Conservation (phyloP, 2,797 vertebrate genomes). For the Danio tinwini region DNA sequence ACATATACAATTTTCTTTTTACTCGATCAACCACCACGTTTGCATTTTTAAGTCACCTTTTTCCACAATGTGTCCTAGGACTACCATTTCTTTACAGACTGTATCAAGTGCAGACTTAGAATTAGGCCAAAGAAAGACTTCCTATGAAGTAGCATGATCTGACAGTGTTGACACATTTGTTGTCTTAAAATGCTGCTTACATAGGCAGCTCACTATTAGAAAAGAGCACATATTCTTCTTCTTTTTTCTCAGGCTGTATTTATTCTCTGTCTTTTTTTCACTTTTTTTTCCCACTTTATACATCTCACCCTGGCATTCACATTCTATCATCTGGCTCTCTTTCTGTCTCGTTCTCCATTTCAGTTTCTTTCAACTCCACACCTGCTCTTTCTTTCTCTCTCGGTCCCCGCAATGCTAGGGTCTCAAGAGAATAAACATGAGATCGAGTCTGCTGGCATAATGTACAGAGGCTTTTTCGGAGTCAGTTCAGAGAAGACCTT, state of each 20-base stretch:
- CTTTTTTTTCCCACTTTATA: not conserved
- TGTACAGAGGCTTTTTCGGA: conserved; percentile 40
- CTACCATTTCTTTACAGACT: not conserved
- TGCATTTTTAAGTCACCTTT: not conserved
- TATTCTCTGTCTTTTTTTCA: not conserved
- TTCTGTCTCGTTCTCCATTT: conserved; percentile 34
- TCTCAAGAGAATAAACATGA: conserved; percentile 53
- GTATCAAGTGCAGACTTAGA: not conserved
- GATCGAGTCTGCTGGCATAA: conserved; percentile 29
- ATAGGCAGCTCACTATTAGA: not conserved
- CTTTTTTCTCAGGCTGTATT: conserved; percentile 2
- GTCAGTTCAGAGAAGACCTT: conserved; percentile 53
- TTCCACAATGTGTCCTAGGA: not conserved
- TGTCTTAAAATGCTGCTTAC: not conserved
- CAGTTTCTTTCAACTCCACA: conserved; percentile 13
- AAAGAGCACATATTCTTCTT: not conserved
- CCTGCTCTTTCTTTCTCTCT: conserved; percentile 12
- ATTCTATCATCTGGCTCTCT: conserved; percentile 22
- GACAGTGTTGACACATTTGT: no score
- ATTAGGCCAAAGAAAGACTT: not conserved
- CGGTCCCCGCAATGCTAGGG: not conserved
- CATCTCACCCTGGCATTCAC: not conserved
- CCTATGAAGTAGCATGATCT: not conserved
- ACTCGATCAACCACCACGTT: not conserved
- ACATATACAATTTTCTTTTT: not conserved